Base-by-base conservation (phyloP, 2,797 vertebrate species). In the Coracias cyanogaster region DNA sequence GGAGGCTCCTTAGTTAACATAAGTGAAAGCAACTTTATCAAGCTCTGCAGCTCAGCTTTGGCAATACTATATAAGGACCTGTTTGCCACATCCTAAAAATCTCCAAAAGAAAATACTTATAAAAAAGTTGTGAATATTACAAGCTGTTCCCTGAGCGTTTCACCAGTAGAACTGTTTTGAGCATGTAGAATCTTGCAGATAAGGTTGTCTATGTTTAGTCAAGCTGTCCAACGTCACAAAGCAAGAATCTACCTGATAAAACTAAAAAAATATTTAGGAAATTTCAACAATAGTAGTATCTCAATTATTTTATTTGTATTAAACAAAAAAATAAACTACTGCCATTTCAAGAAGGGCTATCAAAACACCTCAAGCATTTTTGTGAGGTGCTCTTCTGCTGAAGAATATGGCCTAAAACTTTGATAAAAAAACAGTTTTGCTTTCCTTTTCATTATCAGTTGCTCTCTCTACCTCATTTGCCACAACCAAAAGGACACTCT, bases 111-210 rank as follows among this genome's bases (percentile, higher is more conserved):
- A 96, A 95, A 93, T 93, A 93, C 94, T 96, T 96, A 89, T 93
- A 86, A 90, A 94, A 93, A 95, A 96, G 90, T 92, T 96, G 95
- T 94, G 89, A 93, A 94, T 94, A 95, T 92, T 97, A 93, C 93
- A 95, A 96, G 95, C 95, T 96, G 93, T 96, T 96, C 88, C 62
- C 66, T 26, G 33, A 94, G 73, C 67, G 37, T 86, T 94, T 93
- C 87, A 70, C 64, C 88, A 90, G 41, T 81, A 0, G 0, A 93
- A 82, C 74, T 35, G 76, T 29, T 96, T 25, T 43, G 69, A 96
- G 79, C 70, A 31, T 5, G 54, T 58, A 86, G 72, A 81, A 94
- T 86, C 87, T 76, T 78, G 62, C 55, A 52, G 87, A 91, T 87
- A 88, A 88, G 65, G 84, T 2, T 79, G 73, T 8, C 91, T 90